These are phyloP conservation scores for Tolypeutes matacus DNA, from an alignment of 2,797 vertebrate species.

Conservation along the genomic window DNA sequence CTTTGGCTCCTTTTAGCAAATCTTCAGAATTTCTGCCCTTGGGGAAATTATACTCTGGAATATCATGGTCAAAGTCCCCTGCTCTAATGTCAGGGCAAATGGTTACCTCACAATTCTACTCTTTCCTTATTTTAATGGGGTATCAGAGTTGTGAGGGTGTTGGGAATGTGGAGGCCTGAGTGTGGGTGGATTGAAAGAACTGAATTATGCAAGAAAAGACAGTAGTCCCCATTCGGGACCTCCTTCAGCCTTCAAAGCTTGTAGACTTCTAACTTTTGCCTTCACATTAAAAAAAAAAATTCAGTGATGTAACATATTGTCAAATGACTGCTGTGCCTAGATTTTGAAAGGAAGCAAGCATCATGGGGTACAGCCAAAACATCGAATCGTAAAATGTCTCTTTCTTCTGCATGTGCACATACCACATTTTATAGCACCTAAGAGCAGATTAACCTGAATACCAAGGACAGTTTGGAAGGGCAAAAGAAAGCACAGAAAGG, in stretches of 20 bases:
- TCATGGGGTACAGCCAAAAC: neutral
- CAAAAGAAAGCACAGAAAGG: neutral
- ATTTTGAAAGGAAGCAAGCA: neutral
- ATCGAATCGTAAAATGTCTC: neutral
- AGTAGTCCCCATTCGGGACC: neutral
- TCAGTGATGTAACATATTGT: accelerated
- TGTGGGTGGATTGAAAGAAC: neutral
- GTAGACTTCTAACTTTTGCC: neutral
- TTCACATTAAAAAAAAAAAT: neutral
- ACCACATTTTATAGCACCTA: neutral
- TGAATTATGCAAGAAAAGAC: neutral
- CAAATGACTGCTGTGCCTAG: neutral
- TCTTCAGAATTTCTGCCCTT: neutral
- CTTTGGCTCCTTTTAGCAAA: slow-evolving; percentile 16
- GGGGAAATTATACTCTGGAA: slow-evolving; percentile 32
- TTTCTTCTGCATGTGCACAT: neutral
- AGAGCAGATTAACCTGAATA: neutral
- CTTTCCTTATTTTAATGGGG: neutral
- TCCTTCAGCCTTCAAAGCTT: neutral
- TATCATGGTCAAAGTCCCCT: neutral
- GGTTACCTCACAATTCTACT: neutral
- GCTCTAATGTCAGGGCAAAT: neutral
- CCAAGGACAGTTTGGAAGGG: neutral
- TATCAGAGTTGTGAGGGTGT: neutral
- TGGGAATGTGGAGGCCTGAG: neutral